Evolutionary conservation across 1,140 invertebrate species (phyloP), one percentile per base, ranked within the genome.

Genomic region (Sarcophaga bullata): DNA sequence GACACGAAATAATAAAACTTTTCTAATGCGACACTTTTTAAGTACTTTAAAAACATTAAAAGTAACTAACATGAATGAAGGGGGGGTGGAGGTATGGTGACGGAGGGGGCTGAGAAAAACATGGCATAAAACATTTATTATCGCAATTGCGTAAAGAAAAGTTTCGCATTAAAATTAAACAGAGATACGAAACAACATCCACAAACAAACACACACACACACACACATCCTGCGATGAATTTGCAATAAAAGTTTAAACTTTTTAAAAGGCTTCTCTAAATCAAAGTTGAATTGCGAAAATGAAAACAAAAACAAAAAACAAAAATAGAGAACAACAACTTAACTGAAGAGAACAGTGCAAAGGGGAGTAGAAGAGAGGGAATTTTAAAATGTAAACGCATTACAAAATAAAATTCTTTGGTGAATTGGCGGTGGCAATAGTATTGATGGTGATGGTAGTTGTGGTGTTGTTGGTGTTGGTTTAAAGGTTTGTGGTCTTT

Each of bases 91-190:
- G 25, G 25, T 37, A 37, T 37, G 25, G 25, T 37, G 4, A 37
- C 1, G 25, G 25, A 37, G 25, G 25, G 25, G 25, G 25, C 1
- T 37, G n/a, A 19, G 62, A 7, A 68, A 68, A 68, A 68, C 75
- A 50, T 50, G 75, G 75, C 17, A 68, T 19, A 68, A 68, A 78
- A 78, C 75, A 78, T 78, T 78, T 50, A 78, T 78, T 78, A 78
- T 78, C 75, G 48, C 75, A 78, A 78, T 78, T 78, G 62, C 48
- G 75, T 78, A 50, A 52, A 50, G 62, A 68, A 68, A 68, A 68
- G n/a, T 68, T 68, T 68, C 62, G 19, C 62, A 68, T 68, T 68
- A 68, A 68, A 17, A 68, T 68, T 68, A 68, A 10, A 68, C n/a
- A 68, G 62, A 68, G 17, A 68, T 62, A 2, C 1, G 25, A 37